Conservation (phyloP, 2,888 invertebrate genomes). For the Silvanus unidentatus region DNA sequence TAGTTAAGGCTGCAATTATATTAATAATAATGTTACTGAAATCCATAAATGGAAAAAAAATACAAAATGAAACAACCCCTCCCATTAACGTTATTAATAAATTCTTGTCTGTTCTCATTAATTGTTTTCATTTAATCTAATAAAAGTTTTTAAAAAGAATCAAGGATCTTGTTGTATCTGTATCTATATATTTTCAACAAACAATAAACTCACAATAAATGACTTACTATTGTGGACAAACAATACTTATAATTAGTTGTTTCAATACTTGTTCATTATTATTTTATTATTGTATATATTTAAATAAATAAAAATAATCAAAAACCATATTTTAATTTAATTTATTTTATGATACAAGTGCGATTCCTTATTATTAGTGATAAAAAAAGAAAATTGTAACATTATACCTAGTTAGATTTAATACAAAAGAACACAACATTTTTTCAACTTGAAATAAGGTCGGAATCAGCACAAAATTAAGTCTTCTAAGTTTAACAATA, state of each 20-base stretch:
- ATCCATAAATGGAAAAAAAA: too few species aligned
- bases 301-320: constrained; percentile 17
- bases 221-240: too few species aligned
- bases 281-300: too few species aligned
- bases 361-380: constrained; percentile 15
- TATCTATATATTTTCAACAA: background rate
- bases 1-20: constrained; percentile 2
- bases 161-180: background rate
- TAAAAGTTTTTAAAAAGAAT: background rate
- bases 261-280: too few species aligned
- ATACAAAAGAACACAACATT: constrained; percentile 19
- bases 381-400: constrained; percentile 20
- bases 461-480: constrained; percentile 1
- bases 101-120: too few species aligned
- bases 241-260: too few species aligned
- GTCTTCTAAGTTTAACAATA: too few species aligned
- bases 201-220: too few species aligned
- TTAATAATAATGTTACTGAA: too few species aligned
- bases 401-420: constrained; percentile 20
- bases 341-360: constrained; percentile 16
- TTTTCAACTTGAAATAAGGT: constrained; percentile 5
- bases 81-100: too few species aligned
- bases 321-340: constrained; percentile 20
- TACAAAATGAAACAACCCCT: too few species aligned
- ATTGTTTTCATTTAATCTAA: too few species aligned